phyloP scores from a whole-genome alignment of 2,113 vertebrate genomes.

The Dicaeum eximium region DNA sequence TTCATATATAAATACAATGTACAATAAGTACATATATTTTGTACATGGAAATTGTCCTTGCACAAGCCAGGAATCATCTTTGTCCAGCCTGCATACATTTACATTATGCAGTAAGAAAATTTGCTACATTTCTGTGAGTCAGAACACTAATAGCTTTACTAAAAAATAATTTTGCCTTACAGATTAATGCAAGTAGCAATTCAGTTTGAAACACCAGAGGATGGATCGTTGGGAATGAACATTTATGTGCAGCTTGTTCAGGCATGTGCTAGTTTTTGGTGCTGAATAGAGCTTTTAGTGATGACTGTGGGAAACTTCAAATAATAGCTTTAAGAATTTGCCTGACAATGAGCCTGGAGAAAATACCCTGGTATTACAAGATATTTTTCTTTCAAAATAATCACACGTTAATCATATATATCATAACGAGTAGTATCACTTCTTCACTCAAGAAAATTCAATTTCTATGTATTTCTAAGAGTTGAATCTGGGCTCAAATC shows the following conservation, averaged over 20 bases:
- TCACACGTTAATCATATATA: not conserved
- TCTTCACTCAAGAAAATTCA: not conserved
- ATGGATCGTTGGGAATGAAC: not conserved
- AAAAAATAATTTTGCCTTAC: not conserved
- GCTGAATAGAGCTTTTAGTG: not conserved
- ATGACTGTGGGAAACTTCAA: conserved; percentile 10
- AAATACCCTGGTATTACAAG: conserved; percentile 20
- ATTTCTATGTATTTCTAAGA: not conserved
- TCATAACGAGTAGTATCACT: not conserved
- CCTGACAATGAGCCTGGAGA: conserved; percentile 13
- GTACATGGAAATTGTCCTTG: not conserved
- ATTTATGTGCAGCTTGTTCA: not conserved
- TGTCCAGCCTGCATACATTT: not conserved
- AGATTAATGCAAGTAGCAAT: not conserved
- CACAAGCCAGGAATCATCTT: not conserved
- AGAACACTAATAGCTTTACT: not conserved
- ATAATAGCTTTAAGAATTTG: conserved; percentile 8
- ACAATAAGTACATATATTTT: too few relatives aligned
- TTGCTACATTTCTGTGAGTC: not conserved
- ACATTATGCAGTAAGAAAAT: not conserved
- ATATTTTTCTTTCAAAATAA: conserved; percentile 34
- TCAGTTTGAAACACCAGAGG: not conserved
- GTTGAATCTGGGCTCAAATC: not conserved
- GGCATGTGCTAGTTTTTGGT: not conserved
- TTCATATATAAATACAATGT: not conserved